phyloP scores from a whole-genome alignment of 2,113 vertebrate species.

The Eptesicus fuscus region DNA sequence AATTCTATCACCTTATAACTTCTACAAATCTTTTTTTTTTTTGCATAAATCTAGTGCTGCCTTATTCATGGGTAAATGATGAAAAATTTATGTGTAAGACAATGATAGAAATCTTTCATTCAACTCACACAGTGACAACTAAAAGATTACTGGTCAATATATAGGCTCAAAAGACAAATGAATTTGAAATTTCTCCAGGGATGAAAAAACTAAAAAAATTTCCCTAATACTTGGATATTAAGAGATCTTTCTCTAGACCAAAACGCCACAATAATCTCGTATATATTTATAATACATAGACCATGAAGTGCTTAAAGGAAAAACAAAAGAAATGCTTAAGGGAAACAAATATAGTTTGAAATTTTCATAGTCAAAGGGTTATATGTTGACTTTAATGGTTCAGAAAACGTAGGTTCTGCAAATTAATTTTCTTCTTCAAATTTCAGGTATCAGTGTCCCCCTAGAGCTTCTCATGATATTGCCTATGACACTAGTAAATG shows the following conservation, averaged over 20 bases:
- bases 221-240: background rate
- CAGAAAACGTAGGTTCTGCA: background rate
- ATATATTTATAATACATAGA: background rate
- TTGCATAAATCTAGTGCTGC: background rate
- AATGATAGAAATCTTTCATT: constrained; percentile 5
- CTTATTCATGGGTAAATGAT: background rate
- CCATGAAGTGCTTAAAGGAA: background rate
- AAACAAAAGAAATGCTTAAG: background rate
- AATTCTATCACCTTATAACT: background rate
- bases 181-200: constrained; percentile 3
- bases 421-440: background rate
- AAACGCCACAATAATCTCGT: background rate
- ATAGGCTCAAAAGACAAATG: background rate
- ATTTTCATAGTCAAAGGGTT: background rate
- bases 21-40: constrained; percentile 5
- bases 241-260: background rate
- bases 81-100: background rate
- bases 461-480: background rate
- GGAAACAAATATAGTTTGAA: background rate
- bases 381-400: background rate
- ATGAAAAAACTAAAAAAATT: background rate
- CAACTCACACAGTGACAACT: background rate
- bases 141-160: background rate
- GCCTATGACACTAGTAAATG: background rate
- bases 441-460: background rate